A percentile compares a stretch with the other conserved stretches of the same genome.
Evolutionary conservation across 1,140 invertebrate genomes (phyloP).

Genomic region (Psix sp.): DNA sequence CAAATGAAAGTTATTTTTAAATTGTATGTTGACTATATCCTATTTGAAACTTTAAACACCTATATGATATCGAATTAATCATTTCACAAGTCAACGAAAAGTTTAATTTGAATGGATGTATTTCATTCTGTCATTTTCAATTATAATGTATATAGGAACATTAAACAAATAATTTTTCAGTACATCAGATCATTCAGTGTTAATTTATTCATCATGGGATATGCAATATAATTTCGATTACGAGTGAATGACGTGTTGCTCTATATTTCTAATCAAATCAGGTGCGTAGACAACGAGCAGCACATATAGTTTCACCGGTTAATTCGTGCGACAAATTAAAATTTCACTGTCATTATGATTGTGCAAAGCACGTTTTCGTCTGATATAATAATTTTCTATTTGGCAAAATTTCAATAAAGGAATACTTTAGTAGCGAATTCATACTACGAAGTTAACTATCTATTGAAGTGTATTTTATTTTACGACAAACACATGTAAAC

Average conservation of each 20-base stretch:
- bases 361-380: constrained; percentile 28
- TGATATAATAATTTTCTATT: constrained; percentile 50
- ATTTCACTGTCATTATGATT: constrained; percentile 31
- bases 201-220: constrained; percentile 25
- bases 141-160: not conserved
- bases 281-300: constrained; percentile 15
- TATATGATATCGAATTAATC: too few species aligned
- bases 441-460: not conserved
- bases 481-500: too few species aligned
- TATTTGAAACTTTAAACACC: too few species aligned
- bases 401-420: constrained; percentile 21
- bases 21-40: too few species aligned
- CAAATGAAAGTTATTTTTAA: too few species aligned
- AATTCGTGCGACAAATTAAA: constrained; percentile 44
- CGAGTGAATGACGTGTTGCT: constrained; percentile 12
- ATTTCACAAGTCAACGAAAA: too few species aligned
- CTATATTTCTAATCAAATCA: constrained; percentile 30
- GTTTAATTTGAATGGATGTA: too few species aligned
- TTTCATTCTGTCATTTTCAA: not conserved
- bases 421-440: not conserved
- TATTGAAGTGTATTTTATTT: not conserved
- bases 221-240: constrained; percentile 22
- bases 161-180: not conserved
- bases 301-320: constrained; percentile 24
- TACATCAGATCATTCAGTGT: constrained; percentile 1